These are phyloP conservation scores for Synergus itoensis DNA, from an alignment of 2,888 invertebrate genomes.

Conservation along the genomic window DNA sequence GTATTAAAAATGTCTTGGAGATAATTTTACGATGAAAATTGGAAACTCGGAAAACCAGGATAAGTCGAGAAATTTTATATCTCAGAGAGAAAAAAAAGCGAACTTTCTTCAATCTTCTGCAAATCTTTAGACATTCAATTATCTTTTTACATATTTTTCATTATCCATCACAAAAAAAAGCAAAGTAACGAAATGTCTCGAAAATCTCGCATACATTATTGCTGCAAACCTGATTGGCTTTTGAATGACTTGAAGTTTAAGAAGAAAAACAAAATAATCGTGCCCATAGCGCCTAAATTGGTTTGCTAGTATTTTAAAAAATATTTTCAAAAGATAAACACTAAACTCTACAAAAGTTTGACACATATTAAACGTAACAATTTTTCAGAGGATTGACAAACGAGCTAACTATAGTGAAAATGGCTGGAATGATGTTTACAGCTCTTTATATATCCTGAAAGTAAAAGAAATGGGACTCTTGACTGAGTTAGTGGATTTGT, in stretches of 20 bases:
- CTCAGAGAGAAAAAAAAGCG: not conserved
- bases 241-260: too few species aligned
- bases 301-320: too few species aligned
- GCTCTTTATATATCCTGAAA: constrained; percentile 3
- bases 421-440: not conserved
- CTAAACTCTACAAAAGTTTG: too few species aligned
- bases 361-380: too few species aligned
- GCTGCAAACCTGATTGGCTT: too few species aligned
- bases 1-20: not conserved
- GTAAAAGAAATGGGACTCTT: constrained; percentile 1
- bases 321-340: too few species aligned
- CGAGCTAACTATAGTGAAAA: not conserved
- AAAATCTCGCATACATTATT: too few species aligned
- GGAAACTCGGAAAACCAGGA: not conserved
- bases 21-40: not conserved
- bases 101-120: not conserved
- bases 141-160: not conserved
- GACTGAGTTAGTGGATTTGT: constrained; percentile 31
- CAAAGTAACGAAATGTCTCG: too few species aligned
- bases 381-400: not conserved
- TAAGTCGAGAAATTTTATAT: not conserved
- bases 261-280: too few species aligned
- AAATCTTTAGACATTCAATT: not conserved
- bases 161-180: too few species aligned
- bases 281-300: too few species aligned